A percentile compares a stretch with the other conserved stretches of the same genome.
Conservation (phyloP, 1,140 invertebrate species). For the Drosophila ficusphila region DNA sequence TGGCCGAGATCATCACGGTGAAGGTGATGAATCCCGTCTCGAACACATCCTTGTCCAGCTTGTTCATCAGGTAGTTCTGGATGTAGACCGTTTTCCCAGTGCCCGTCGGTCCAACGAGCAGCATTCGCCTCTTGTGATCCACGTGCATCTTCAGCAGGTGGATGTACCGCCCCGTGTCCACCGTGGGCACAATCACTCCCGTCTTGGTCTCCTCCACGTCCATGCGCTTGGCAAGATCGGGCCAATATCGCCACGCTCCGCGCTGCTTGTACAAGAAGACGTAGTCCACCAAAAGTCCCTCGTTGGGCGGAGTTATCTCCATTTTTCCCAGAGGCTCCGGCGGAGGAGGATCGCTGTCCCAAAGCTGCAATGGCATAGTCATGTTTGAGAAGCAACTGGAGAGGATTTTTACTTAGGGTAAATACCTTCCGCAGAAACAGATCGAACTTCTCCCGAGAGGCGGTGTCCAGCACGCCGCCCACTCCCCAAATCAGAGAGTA, state of each 20-base stretch:
- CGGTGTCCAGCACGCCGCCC: constrained; percentile 90
- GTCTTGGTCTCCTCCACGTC: constrained; percentile 75
- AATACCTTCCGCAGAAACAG: constrained; percentile 85
- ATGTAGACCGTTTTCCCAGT: constrained; percentile 97
- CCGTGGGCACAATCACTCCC: constrained; percentile 88
- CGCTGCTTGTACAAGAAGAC: constrained; percentile 90
- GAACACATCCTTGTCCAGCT: constrained; percentile 89
- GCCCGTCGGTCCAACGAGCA: constrained; percentile 95
- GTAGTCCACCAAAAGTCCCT: constrained; percentile 92
- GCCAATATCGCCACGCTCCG: constrained; percentile 91
- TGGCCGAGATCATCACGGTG: constrained; percentile 94
- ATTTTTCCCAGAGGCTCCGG: constrained; percentile 88
- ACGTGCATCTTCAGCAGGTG: constrained; percentile 89
- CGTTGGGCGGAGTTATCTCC: constrained; percentile 89
- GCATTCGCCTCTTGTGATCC: constrained; percentile 87
- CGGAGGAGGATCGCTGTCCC: constrained; percentile 87
- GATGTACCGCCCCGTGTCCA: constrained; percentile 92
- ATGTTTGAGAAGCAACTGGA: background rate
- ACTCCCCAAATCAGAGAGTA: constrained; percentile 92
- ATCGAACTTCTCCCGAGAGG: constrained; percentile 91
- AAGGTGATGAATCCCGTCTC: constrained; percentile 94
- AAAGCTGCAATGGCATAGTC: constrained; percentile 23
- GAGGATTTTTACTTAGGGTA: rapidly evolving
- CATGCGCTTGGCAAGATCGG: constrained; percentile 86
- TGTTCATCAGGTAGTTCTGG: constrained; percentile 93